A percentile compares a stretch with the other conserved stretches of the same genome.
Conservation (phyloP, 2,888 invertebrate genomes). For the Sarcophaga rosellei region DNA sequence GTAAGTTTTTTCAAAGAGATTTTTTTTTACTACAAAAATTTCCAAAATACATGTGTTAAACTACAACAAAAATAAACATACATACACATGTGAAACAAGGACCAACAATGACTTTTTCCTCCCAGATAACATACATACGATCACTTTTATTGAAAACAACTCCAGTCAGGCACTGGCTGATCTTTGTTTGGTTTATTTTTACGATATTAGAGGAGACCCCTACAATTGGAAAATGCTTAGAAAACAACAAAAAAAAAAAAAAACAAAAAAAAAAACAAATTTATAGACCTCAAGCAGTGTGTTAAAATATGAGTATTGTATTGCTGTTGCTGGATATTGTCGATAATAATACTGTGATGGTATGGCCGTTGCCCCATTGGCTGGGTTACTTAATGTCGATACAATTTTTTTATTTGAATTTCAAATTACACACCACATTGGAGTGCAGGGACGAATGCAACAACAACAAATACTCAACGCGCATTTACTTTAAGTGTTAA, state of each 20-base stretch:
- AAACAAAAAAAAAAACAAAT: conserved; percentile 14
- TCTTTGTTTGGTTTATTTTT: conserved; percentile 20
- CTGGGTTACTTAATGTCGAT: conserved; percentile 30
- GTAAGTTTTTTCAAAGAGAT: neutral
- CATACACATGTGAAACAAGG: conserved; percentile 64
- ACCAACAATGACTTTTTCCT: conserved; percentile 62
- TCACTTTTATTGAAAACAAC: neutral
- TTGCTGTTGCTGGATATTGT: conserved; percentile 31
- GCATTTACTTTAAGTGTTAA: conserved; percentile 59
- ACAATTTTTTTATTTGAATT: conserved; percentile 56
- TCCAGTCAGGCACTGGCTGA: neutral
- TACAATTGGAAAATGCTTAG: conserved; percentile 55
- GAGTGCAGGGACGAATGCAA: neutral
- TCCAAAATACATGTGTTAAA: conserved; percentile 56
- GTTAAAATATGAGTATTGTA: conserved; percentile 61
- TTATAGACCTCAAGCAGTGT: conserved; percentile 61
- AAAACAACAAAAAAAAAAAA: neutral
- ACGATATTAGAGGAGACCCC: conserved; percentile 50
- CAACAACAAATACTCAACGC: neutral
- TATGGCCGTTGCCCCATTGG: neutral
- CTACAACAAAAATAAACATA: conserved; percentile 39
- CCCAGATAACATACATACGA: neutral
- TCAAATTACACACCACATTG: conserved; percentile 49
- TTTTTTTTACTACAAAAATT: conserved; percentile 8
- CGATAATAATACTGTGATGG: neutral